phyloP scores from a whole-genome alignment of 2,888 invertebrate species.

The Proisotoma minuta region DNA sequence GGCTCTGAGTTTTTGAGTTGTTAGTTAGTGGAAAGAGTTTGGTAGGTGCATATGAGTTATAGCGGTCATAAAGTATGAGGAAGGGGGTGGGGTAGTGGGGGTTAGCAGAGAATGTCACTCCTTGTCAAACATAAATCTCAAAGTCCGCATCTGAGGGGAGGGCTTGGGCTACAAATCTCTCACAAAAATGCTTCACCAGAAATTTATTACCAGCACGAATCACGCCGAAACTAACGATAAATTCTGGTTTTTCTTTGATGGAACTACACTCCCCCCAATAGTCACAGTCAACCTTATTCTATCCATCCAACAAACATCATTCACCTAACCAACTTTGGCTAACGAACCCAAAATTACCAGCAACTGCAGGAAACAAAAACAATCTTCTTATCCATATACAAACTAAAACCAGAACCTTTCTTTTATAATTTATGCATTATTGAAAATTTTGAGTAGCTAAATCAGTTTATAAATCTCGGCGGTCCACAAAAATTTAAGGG shows the following conservation, averaged over 20 bases:
- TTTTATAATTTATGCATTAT: no score
- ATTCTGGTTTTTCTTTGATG: slow-evolving; percentile 34
- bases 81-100: slow-evolving; percentile 44
- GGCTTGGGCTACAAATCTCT: slow-evolving; percentile 42
- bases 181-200: slow-evolving; percentile 46
- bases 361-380: no score
- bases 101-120: slow-evolving; percentile 43
- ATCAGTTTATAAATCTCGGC: no score
- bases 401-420: no score
- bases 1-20: background rate
- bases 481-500: no score
- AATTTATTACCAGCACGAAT: slow-evolving; percentile 45
- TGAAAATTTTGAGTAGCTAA: no score
- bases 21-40: slow-evolving; percentile 13
- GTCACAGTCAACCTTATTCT: no score
- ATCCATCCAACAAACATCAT: no score
- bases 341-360: no score
- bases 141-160: slow-evolving; percentile 43
- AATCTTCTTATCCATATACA: no score
- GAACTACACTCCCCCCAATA: slow-evolving; percentile 26
- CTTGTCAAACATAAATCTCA: slow-evolving; percentile 46
- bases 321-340: no score
- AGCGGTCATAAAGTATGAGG: slow-evolving; percentile 43
- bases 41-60: slow-evolving; percentile 40
- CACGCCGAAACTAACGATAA: slow-evolving; percentile 45